Evolutionary conservation across 1,140 invertebrate genomes (phyloP), one percentile per base, ranked within the genome.

Genomic region (Pseudachorutes palmiensis): DNA sequence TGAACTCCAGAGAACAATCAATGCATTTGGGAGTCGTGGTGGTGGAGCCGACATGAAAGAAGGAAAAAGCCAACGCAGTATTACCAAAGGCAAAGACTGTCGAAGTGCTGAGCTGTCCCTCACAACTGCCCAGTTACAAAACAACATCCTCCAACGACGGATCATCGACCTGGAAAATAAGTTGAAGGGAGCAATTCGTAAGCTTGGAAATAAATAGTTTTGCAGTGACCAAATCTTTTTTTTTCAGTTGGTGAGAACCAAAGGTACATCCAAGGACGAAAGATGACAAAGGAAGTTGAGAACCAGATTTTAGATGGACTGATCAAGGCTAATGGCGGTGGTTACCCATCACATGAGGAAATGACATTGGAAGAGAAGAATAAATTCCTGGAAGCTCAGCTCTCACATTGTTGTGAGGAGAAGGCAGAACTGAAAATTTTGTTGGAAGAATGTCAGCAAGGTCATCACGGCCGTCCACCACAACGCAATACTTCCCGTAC

Each of bases 361-460:
- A 28, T 66, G 24, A 65, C 62, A 2, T 24, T 67, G 14, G 33
- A 69, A 33, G 72, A 73, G 59, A 73, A 73, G 55, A 30, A 70
- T 22, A 31, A 49, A 28, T 24, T 67, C 16, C 48, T 73, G 16
- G 72, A 74, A 61, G 57, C 32, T 19, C 72, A 70, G 36, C 49
- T 74, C 2, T 70, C 70, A n/a, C 65, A 74, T 28, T 71, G 72
- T 62, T 74, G 72, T 57, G 31, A 68, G 61, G 72, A 74, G 62
- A 74, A 74, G 26, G 72, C 72, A 1, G 57, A 61, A 60, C 48
- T 74, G 3, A 70, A 74, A 66, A n/a, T 19, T 16, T 22, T 63
- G 31, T 33, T 73, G 0, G 58, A 69, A 58, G 62, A 73, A 30
- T 73, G 72, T 60, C 48, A 69, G 26, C 9, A 26, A 29, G 29